phyloP scores from a whole-genome alignment of 2,888 invertebrate genomes.

The Calameuta filiformis region DNA sequence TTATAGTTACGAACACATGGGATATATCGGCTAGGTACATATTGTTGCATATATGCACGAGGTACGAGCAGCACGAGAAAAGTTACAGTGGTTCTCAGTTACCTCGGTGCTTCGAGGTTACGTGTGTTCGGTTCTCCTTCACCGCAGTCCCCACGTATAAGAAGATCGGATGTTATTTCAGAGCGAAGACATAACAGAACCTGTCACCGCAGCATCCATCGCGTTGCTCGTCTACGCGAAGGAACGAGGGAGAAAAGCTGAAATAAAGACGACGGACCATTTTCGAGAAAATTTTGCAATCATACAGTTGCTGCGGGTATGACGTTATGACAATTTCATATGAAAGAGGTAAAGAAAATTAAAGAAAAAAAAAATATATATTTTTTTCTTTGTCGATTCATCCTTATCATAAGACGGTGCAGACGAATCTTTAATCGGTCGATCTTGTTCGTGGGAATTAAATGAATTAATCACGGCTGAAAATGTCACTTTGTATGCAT shows the following conservation, averaged over 20 bases:
- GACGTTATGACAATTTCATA: neutral
- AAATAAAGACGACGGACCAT: neutral
- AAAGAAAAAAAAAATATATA: no score
- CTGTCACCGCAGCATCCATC: neutral
- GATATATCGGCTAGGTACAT: neutral
- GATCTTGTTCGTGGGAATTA: neutral
- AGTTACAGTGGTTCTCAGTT: constrained; percentile 2
- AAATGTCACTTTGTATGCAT: neutral
- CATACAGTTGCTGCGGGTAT: neutral
- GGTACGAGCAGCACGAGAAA: neutral
- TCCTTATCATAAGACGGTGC: neutral
- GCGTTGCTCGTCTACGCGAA: neutral
- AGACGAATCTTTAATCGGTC: neutral
- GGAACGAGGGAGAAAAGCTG: neutral
- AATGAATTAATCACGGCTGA: neutral
- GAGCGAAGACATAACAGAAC: neutral
- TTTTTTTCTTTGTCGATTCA: neutral
- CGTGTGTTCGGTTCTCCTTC: neutral
- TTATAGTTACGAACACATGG: neutral
- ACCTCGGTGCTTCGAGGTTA: neutral
- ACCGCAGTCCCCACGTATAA: neutral
- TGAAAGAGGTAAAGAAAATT: neutral
- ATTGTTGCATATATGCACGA: constrained; percentile 2
- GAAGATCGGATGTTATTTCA: neutral
- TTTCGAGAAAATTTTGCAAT: neutral